Base-by-base conservation (phyloP, 2,797 vertebrate genomes). In the Octomys mimax region DNA sequence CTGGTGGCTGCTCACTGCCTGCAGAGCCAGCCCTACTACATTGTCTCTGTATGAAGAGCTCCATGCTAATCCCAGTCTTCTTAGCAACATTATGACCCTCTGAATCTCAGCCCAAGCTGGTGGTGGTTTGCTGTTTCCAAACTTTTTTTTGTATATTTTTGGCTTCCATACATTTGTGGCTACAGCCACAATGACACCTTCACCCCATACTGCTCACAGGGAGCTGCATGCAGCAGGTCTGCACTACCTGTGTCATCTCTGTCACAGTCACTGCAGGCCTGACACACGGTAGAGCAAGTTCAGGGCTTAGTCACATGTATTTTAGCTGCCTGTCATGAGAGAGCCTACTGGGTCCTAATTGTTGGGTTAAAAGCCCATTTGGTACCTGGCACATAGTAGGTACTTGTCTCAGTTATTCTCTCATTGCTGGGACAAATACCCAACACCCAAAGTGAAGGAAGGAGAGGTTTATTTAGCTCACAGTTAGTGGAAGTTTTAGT, bases 201-300 rank as follows among this genome's bases (percentile, higher is more conserved):
- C 39, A 5, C 21, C 81, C 16, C 3, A 11, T 1, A 3, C 7
- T 42, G 42, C 36, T 70, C 12, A 13, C 2, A 1, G 80, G 11
- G 7, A n/a, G 2, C 31, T 8, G 2, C 1, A 28, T 73, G 70
- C 33, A 21, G n/a, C 3, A n/a, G 52, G 57, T 31, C 59, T 77
- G 19, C 39, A 64, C 46, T 2, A 0, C 22, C 59, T 64, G 19
- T 54, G 66, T 46, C 5, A 0, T 24, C 68, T 46, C 28, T 24
- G 8, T 28, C 49, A 9, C 2, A 26, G 61, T 62, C 13, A 4
- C n/a, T 39, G 9, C 42, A 5, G 66, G 0, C 42, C 26, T 0
- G 12, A 4, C 82, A 14, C 70, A 28, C 22, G 70, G 68, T 21
- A 46, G 87, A 59, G n/a, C 49, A 62, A 4, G 52, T 64, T 70